Conservation (phyloP, 1,140 invertebrate genomes). For the Microplitis mediator region DNA sequence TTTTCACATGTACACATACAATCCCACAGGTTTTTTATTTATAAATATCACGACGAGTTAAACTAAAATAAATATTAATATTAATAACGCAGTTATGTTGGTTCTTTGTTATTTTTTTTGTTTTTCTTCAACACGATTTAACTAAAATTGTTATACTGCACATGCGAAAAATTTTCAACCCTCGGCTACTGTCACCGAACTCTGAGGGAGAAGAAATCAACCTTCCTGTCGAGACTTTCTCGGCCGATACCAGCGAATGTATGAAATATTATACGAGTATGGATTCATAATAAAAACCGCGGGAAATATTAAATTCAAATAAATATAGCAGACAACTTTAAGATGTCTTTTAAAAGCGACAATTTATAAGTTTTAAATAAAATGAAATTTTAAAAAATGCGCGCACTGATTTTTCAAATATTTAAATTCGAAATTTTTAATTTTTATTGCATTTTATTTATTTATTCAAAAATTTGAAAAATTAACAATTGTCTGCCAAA, state of each 20-base stretch:
- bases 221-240: background rate
- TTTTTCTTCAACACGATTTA: background rate
- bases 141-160: background rate
- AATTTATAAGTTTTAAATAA: too few relatives aligned
- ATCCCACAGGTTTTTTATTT: background rate
- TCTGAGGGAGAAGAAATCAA: conserved; percentile 5
- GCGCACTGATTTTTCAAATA: too few relatives aligned
- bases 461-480: too few relatives aligned
- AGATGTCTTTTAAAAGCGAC: too few relatives aligned
- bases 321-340: too few relatives aligned
- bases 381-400: too few relatives aligned
- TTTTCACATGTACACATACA: background rate
- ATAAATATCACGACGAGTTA: background rate
- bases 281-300: background rate
- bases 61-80: background rate
- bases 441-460: too few relatives aligned
- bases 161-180: background rate
- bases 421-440: too few relatives aligned
- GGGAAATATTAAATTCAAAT: background rate
- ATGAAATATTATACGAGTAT: background rate
- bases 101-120: background rate
- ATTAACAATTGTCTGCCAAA: too few relatives aligned
- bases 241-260: background rate
- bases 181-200: background rate
- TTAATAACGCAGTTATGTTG: background rate